phyloP scores from a whole-genome alignment of 2,113 vertebrate genomes.

The Megaceryle maxima region DNA sequence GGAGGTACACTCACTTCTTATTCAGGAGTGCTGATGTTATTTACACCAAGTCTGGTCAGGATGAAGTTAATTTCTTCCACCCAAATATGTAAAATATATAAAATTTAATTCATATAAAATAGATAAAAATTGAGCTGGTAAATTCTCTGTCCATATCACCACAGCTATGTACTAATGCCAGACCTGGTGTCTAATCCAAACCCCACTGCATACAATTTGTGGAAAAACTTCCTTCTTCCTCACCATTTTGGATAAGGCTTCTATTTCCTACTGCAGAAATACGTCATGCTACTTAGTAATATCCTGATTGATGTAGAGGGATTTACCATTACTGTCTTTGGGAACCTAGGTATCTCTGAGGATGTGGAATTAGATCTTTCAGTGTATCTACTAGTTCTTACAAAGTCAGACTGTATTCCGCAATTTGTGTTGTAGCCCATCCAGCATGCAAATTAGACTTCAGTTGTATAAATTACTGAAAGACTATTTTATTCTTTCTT shows the following conservation, averaged over 20 bases:
- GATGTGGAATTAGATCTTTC: too few species aligned
- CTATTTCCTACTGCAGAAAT: background rate
- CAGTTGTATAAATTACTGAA: background rate
- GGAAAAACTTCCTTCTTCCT: background rate
- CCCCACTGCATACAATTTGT: background rate
- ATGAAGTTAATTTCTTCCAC: background rate
- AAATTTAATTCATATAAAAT: too few species aligned
- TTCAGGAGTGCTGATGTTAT: background rate
- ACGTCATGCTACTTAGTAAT: background rate
- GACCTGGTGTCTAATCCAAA: background rate
- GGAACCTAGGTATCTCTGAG: too few species aligned
- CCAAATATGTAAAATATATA: background rate
- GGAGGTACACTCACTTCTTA: background rate
- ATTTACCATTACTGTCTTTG: background rate
- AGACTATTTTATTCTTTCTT: background rate
- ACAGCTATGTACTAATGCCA: background rate
- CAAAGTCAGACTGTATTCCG: accelerated
- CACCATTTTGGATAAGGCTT: background rate
- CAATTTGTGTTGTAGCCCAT: background rate
- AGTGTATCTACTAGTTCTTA: too few species aligned
- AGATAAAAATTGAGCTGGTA: background rate
- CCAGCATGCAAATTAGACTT: background rate
- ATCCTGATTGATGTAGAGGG: background rate
- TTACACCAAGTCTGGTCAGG: background rate
- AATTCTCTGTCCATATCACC: background rate